Conservation (phyloP, 2,888 invertebrate species). For the Hedya salicella region DNA sequence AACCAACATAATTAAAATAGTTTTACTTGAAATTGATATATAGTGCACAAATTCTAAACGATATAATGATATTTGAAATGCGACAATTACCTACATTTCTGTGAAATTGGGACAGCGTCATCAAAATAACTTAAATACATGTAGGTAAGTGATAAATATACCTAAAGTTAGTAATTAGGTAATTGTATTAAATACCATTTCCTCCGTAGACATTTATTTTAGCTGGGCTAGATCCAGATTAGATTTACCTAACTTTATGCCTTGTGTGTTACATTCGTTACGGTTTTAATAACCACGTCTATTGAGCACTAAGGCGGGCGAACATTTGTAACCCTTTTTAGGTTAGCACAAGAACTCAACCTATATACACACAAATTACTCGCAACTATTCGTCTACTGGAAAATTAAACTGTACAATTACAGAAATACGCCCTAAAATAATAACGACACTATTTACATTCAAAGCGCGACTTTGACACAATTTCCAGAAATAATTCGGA, state of each 20-base stretch:
- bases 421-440: neutral
- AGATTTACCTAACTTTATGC: slow-evolving; percentile 8
- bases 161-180: slow-evolving; percentile 8
- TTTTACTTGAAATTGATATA: no score
- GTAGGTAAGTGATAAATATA: neutral
- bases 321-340: slow-evolving; percentile 1
- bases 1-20: no score
- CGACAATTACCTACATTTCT: neutral
- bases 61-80: no score
- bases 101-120: neutral
- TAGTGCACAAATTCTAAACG: no score
- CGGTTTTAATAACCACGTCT: neutral
- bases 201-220: neutral
- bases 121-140: neutral
- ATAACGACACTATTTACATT: slow-evolving; percentile 18
- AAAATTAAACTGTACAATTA: slow-evolving; percentile 1
- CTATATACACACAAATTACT: slow-evolving; percentile 2
- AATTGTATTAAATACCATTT: neutral
- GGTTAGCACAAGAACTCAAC: neutral
- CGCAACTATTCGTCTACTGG: neutral
- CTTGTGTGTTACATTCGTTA: no score
- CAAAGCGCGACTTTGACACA: slow-evolving; percentile 56
- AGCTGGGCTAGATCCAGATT: neutral
- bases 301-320: neutral
- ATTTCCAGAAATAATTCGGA: slow-evolving; percentile 46